These are phyloP conservation scores for Andrena haemorrhoa DNA, from an alignment of 2,888 invertebrate species.

Conservation along the genomic window DNA sequence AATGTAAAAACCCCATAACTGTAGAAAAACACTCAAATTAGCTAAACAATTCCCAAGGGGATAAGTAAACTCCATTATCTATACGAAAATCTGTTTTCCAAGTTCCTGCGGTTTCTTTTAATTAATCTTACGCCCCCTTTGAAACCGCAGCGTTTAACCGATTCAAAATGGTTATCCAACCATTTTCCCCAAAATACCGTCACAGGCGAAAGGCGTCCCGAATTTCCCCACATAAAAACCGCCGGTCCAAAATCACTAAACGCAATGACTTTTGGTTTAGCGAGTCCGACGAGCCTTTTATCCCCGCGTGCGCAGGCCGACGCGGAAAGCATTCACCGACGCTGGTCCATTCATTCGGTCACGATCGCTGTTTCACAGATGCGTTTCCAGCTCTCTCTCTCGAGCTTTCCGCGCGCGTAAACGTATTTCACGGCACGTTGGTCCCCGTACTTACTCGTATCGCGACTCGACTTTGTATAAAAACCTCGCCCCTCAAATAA, in stretches of 20 bases:
- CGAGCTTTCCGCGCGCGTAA: background rate
- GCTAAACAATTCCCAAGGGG: too few species aligned
- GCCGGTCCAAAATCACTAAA: conserved; percentile 12
- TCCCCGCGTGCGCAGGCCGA: background rate
- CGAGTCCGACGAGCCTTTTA: conserved; percentile 26
- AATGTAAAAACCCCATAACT: too few species aligned
- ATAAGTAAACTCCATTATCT: too few species aligned
- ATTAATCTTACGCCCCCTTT: too few species aligned
- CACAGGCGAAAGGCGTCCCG: background rate
- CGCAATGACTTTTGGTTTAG: conserved; percentile 37
- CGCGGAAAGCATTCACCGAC: background rate
- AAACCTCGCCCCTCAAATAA: conserved; percentile 29
- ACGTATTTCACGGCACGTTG: conserved; percentile 25
- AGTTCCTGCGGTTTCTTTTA: too few species aligned
- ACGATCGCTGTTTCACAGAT: conserved; percentile 32
- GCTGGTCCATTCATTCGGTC: conserved; percentile 27
- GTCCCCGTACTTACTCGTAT: background rate
- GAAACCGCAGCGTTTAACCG: too few species aligned
- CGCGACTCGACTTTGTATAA: conserved; percentile 4
- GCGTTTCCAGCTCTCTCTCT: conserved; percentile 23
- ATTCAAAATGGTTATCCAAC: too few species aligned
- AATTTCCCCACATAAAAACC: background rate
- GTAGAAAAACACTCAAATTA: too few species aligned
- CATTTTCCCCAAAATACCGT: background rate
- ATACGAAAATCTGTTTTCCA: too few species aligned